A percentile compares a stretch with the other conserved stretches of the same genome.
Evolutionary conservation across 2,113 vertebrate genomes (phyloP).

Genomic region (Gymnorhina tibicen): DNA sequence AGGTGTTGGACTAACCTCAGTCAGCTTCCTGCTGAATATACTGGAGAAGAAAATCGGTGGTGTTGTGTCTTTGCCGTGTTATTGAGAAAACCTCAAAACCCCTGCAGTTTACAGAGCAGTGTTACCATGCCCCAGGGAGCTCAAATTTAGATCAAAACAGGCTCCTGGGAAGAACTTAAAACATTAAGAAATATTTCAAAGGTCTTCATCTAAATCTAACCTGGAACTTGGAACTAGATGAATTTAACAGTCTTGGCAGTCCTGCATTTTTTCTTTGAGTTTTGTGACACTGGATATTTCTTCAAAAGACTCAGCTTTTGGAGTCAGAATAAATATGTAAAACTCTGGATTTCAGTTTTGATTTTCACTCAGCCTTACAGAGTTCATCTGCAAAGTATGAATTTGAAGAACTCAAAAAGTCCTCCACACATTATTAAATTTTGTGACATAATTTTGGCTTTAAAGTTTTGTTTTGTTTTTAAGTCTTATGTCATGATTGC

Average conservation of each 20-base stretch:
- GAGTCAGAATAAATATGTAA: not conserved
- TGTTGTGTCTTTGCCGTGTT: not conserved
- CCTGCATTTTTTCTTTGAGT: not conserved
- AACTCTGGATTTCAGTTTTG: not conserved
- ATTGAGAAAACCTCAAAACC: not conserved
- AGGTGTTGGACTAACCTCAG: not conserved
- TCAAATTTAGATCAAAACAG: not conserved
- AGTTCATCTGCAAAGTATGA: not conserved
- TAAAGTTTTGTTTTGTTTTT: not conserved
- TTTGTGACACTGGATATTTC: not conserved
- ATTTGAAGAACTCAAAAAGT: not conserved
- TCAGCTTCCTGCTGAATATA: not conserved
- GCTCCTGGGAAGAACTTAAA: not conserved
- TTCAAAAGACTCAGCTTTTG: not conserved
- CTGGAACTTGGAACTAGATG: not conserved
- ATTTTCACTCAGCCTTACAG: not conserved
- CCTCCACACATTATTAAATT: not conserved
- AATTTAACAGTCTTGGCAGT: not conserved
- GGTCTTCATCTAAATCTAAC: not conserved
- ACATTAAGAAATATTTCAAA: not conserved
- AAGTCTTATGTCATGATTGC: not conserved
- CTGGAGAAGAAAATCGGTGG: not conserved
- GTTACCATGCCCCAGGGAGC: not conserved
- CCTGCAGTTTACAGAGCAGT: not conserved
- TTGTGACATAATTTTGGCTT: not conserved